These are phyloP conservation scores for Hexactinellida sp. DNA, from an alignment of 37 sponge, comb jelly and placozoan species.

Conservation along the genomic window DNA sequence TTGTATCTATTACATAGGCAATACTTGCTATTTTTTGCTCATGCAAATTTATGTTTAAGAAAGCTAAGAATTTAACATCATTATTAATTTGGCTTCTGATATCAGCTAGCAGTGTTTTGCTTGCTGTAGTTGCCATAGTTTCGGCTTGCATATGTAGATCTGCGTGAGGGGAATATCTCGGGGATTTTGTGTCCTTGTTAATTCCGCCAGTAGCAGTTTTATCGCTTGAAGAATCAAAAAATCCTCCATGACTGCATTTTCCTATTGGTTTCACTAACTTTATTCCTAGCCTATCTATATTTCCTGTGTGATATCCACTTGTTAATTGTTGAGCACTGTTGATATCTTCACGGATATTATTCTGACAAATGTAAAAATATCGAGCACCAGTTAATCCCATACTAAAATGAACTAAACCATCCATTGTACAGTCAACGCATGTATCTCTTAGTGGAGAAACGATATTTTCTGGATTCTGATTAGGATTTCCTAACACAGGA, in stretches of 20 bases:
- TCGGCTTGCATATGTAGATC: slow-evolving; percentile 18
- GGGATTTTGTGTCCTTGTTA: slow-evolving; percentile 20
- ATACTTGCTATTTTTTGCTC: slow-evolving; percentile 14
- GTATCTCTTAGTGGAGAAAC: slow-evolving; percentile 1
- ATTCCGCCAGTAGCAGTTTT: slow-evolving; percentile 20
- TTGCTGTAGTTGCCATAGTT: slow-evolving; percentile 19
- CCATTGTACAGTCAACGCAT: slow-evolving; percentile 10
- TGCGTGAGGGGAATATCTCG: slow-evolving; percentile 22
- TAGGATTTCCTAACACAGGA: not conserved
- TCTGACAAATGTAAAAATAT: not conserved
- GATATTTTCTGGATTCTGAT: not conserved
- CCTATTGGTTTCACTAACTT: not conserved
- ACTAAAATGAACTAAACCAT: not conserved
- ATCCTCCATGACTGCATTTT: slow-evolving; percentile 38
- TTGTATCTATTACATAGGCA: slow-evolving; percentile 40
- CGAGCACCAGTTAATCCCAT: not conserved
- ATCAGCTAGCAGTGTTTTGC: not conserved
- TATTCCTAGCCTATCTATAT: not conserved
- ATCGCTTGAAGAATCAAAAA: not conserved
- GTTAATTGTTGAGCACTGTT: slow-evolving; percentile 5
- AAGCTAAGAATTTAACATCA: slow-evolving; percentile 10
- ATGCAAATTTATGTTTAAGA: not conserved
- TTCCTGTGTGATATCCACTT: slow-evolving; percentile 28
- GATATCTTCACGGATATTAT: not conserved
- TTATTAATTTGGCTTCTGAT: slow-evolving; percentile 6